phyloP scores from a whole-genome alignment of 64 coral and sea anemone genomes.

The Pachyseris speciosa region DNA sequence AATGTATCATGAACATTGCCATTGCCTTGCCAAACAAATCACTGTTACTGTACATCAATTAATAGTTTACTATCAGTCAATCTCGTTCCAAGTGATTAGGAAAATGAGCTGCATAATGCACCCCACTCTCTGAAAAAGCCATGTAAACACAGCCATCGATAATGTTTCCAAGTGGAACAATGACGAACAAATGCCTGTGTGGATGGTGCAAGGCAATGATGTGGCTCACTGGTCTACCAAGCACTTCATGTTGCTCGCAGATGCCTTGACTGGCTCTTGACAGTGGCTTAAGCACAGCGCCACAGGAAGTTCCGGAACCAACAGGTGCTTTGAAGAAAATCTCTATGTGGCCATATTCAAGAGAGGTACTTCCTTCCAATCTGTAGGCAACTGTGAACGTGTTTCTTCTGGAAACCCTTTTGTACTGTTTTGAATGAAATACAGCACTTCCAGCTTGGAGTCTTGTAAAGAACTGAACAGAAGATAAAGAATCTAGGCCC shows the following conservation, averaged over 20 bases:
- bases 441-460: slow-evolving; percentile 13
- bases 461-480: slow-evolving; percentile 36
- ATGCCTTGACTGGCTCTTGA: slow-evolving; percentile 5
- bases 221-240: slow-evolving; percentile 18
- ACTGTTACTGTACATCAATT: background rate
- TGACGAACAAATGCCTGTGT: slow-evolving; percentile 17
- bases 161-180: slow-evolving; percentile 54
- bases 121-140: slow-evolving; percentile 3
- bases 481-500: slow-evolving; percentile 22
- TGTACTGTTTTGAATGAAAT: slow-evolving; percentile 33
- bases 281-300: slow-evolving; percentile 10
- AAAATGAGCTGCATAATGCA: slow-evolving; percentile 53
- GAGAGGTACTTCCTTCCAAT: background rate
- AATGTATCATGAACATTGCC: too few relatives aligned
- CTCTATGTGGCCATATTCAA: slow-evolving; percentile 51
- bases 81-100: slow-evolving; percentile 37
- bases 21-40: too few relatives aligned
- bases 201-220: slow-evolving; percentile 26
- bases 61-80: slow-evolving; percentile 25
- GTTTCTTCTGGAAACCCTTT: slow-evolving; percentile 50
- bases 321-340: slow-evolving; percentile 30
- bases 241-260: slow-evolving; percentile 41
- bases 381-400: slow-evolving; percentile 52
- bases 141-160: slow-evolving; percentile 61
- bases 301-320: slow-evolving; percentile 6